Percentiles rank a stretch among this genome's conserved stretches.
Conservation (phyloP, 1,140 invertebrate species). For the Parapsyche elsis region DNA sequence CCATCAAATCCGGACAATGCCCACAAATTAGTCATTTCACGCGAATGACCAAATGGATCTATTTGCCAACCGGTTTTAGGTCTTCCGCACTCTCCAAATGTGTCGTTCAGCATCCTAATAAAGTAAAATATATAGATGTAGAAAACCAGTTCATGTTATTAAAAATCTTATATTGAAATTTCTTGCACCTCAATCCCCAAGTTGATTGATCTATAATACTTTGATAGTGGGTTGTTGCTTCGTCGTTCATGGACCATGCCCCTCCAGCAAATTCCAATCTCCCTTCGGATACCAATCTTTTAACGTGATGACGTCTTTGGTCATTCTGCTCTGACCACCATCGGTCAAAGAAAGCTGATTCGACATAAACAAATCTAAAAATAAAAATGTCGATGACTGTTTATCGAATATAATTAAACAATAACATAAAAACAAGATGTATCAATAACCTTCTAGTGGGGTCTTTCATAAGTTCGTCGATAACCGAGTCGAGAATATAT, state of each 20-base stretch:
- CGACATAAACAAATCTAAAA: conserved; percentile 74
- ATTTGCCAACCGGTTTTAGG: conserved; percentile 82
- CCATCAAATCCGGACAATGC: conserved; percentile 80
- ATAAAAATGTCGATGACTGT: not conserved
- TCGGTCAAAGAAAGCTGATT: conserved; percentile 86
- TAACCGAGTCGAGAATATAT: conserved; percentile 91
- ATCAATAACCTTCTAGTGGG: conserved; percentile 60
- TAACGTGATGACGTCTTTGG: conserved; percentile 35
- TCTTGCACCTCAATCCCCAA: conserved; percentile 70
- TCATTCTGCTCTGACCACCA: conserved; percentile 83
- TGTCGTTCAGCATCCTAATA: conserved; percentile 69
- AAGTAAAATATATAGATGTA: conserved; percentile 23
- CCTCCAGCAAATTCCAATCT: conserved; percentile 82
- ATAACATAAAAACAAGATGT: not conserved
- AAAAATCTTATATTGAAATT: conserved; percentile 7
- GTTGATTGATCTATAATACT: conserved; percentile 87
- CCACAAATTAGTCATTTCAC: conserved; percentile 77
- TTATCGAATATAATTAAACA: not conserved
- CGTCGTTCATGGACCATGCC: conserved; percentile 79
- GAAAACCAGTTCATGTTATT: not conserved
- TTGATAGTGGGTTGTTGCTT: conserved; percentile 82
- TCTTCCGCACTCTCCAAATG: conserved; percentile 74
- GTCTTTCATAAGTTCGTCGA: conserved; percentile 80
- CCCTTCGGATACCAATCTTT: conserved; percentile 70
- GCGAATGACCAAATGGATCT: conserved; percentile 80